Evolutionary conservation across 92 coral and sea anemone genomes (phyloP).

Genomic region (Parazoanthus swiftii): DNA sequence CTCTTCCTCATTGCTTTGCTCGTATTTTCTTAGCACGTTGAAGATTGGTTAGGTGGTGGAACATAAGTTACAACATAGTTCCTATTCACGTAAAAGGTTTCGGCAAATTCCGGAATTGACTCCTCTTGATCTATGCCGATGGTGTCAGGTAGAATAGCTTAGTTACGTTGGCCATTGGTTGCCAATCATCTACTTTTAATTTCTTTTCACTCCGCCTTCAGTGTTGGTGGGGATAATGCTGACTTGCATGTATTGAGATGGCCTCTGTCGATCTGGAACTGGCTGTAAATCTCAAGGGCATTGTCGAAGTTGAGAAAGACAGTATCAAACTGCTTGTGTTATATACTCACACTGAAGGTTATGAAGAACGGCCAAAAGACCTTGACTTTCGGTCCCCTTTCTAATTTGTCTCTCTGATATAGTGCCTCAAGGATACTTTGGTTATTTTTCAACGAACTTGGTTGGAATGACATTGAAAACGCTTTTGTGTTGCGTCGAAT

Average conservation of each 20-base stretch:
- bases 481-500: not conserved
- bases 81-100: conserved; percentile 44
- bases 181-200: conserved; percentile 55
- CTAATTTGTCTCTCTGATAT: not conserved
- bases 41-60: conserved; percentile 42
- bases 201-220: conserved; percentile 13
- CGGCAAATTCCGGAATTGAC: conserved; percentile 45
- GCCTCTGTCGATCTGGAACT: conserved; percentile 41
- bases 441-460: conserved; percentile 25
- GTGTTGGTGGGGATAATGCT: conserved; percentile 15
- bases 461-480: conserved; percentile 1
- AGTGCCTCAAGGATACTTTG: conserved; percentile 29
- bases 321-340: no score
- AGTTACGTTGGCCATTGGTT: conserved; percentile 58
- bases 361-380: no score
- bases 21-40: conserved; percentile 41
- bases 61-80: conserved; percentile 41
- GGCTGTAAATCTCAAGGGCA: not conserved
- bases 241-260: conserved; percentile 37
- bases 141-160: conserved; percentile 26
- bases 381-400: not conserved
- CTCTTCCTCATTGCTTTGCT: conserved; percentile 37
- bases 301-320: no score
- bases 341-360: no score
- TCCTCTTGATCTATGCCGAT: conserved; percentile 38